Evolutionary conservation across 2,113 vertebrate genomes (phyloP).

Genomic region (Leptobrachium ailaonicum): DNA sequence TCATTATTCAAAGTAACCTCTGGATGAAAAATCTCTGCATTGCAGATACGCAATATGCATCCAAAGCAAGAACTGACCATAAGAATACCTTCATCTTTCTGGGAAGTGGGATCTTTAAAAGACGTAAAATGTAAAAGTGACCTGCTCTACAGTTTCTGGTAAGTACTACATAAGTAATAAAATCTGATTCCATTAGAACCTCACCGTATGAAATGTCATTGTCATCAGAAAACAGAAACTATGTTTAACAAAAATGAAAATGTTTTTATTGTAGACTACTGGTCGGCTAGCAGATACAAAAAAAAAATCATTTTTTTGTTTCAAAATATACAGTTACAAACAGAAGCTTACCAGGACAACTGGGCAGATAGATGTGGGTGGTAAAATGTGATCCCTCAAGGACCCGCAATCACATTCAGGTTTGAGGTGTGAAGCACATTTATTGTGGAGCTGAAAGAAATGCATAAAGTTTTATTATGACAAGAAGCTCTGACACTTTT

Average conservation of each 20-base stretch:
- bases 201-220: conserved; percentile 53
- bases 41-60: conserved; percentile 66
- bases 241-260: conserved; percentile 37
- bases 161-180: conserved; percentile 65
- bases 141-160: conserved; percentile 68
- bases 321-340: not conserved
- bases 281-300: not conserved
- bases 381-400: conserved; percentile 91
- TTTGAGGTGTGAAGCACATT: conserved; percentile 93
- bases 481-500: too few species aligned
- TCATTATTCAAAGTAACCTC: conserved; percentile 64
- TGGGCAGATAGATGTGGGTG: conserved; percentile 89
- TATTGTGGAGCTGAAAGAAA: conserved; percentile 85
- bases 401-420: conserved; percentile 92
- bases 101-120: conserved; percentile 74
- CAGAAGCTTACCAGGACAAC: conserved; percentile 83
- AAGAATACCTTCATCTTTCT: conserved; percentile 74
- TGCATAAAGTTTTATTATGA: conserved; percentile 29
- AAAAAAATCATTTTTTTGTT: too few species aligned
- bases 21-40: conserved; percentile 59
- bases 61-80: conserved; percentile 64
- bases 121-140: conserved; percentile 64
- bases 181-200: conserved; percentile 58
- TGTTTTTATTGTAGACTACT: not conserved
- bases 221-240: conserved; percentile 51